Conservation (phyloP, 2,888 invertebrate species). For the Caprella mutica region DNA sequence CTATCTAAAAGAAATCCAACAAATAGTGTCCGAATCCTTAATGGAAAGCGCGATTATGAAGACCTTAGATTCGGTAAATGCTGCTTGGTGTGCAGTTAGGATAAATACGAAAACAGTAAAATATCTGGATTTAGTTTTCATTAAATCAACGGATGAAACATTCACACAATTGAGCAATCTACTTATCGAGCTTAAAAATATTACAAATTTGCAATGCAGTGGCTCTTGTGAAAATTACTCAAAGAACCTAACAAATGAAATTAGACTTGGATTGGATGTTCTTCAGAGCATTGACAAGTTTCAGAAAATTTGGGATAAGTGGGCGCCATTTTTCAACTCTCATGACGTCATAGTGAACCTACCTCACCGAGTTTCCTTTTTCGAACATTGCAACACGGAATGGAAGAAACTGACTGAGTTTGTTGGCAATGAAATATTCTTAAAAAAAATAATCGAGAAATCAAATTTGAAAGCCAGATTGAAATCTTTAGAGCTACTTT, state of each 20-base stretch:
- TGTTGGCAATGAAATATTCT: constrained; percentile 2
- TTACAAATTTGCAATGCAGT: too few relatives aligned
- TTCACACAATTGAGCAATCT: too few relatives aligned
- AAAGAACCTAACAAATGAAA: too few relatives aligned
- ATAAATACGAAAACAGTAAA: too few relatives aligned
- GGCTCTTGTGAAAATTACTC: too few relatives aligned
- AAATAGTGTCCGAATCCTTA: constrained; percentile 16
- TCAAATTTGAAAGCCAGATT: not conserved
- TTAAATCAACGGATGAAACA: too few relatives aligned
- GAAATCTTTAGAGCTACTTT: not conserved
- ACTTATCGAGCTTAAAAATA: too few relatives aligned
- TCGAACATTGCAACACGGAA: constrained; percentile 11
- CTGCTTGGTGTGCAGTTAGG: too few relatives aligned
- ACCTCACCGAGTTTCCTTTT: constrained; percentile 11
- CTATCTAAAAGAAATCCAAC: constrained; percentile 22
- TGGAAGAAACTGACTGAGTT: constrained; percentile 11
- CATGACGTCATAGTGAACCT: constrained; percentile 25
- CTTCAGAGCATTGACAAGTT: too few relatives aligned
- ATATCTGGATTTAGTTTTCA: too few relatives aligned
- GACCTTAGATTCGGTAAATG: too few relatives aligned
- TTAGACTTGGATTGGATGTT: too few relatives aligned
- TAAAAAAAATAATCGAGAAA: not conserved
- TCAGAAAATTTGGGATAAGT: constrained; percentile 18
- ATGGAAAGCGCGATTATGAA: constrained; percentile 22
- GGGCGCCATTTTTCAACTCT: constrained; percentile 24